phyloP scores from a whole-genome alignment of 2,888 invertebrate species.

The Euproctis similis region DNA sequence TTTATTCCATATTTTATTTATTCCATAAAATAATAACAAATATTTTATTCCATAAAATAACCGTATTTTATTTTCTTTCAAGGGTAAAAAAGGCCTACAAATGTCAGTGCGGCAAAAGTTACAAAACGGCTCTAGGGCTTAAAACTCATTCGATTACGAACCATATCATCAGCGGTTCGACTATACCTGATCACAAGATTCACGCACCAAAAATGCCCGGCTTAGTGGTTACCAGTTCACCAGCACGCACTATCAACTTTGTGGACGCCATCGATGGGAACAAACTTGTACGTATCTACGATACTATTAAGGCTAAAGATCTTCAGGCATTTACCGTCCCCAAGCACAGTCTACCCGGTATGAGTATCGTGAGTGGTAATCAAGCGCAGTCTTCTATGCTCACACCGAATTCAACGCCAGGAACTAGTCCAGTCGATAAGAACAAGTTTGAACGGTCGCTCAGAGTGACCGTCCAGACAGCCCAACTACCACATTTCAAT shows the following conservation, averaged over 20 bases:
- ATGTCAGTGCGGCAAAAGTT: slow-evolving; percentile 90
- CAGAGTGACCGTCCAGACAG: slow-evolving; percentile 47
- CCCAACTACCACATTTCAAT: slow-evolving; percentile 24
- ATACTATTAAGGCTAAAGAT: slow-evolving; percentile 55
- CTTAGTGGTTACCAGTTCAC: slow-evolving; percentile 59
- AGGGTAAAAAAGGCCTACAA: slow-evolving; percentile 87
- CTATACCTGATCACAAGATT: slow-evolving; percentile 22
- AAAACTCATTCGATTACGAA: slow-evolving; percentile 79
- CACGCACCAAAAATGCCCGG: slow-evolving; percentile 43
- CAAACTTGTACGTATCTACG: slow-evolving; percentile 63
- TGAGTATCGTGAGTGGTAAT: slow-evolving; percentile 42
- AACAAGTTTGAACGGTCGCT: slow-evolving; percentile 43
- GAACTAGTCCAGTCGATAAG: slow-evolving; percentile 47
- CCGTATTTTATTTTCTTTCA: neutral
- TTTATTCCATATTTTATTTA: too few relatives aligned
- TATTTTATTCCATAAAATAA: too few relatives aligned
- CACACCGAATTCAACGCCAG: slow-evolving; percentile 69
- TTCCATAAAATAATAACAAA: too few relatives aligned
- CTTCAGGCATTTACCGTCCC: slow-evolving; percentile 56
- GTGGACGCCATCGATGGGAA: slow-evolving; percentile 44
- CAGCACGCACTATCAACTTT: slow-evolving; percentile 38
- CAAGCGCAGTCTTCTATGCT: slow-evolving; percentile 47
- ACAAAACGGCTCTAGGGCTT: slow-evolving; percentile 87
- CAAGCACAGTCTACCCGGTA: slow-evolving; percentile 48
- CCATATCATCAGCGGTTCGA: slow-evolving; percentile 34